These are phyloP conservation scores for Acanthisitta chloris DNA, from an alignment of 2,113 vertebrate genomes.

Conservation along the genomic window DNA sequence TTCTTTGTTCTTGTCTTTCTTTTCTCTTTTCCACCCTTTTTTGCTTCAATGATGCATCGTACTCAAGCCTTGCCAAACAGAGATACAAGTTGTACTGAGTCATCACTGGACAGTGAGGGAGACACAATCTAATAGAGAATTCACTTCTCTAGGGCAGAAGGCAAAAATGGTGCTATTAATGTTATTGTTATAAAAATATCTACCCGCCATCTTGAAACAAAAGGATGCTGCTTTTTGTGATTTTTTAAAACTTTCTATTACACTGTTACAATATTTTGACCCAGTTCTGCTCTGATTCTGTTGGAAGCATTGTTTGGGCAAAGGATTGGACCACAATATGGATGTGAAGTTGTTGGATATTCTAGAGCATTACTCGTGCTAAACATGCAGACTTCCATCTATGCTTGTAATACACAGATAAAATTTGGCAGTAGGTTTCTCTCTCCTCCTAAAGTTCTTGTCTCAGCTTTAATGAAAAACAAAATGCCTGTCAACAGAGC, in stretches of 20 bases:
- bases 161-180: background rate
- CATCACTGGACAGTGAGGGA: background rate
- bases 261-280: background rate
- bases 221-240: background rate
- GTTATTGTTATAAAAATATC: background rate
- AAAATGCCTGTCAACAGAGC: conserved; percentile 28
- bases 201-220: background rate
- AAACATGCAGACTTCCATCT: background rate
- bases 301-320: background rate
- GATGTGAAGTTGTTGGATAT: background rate
- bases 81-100: background rate
- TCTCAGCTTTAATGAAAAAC: conserved; percentile 20
- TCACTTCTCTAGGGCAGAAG: background rate
- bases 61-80: background rate
- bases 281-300: background rate
- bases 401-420: background rate
- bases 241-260: background rate
- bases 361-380: background rate
- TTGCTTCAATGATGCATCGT: background rate
- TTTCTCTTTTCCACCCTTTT: background rate
- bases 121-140: background rate
- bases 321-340: background rate
- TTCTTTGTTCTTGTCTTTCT: background rate
- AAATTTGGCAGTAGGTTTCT: background rate
- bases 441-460: background rate